A percentile compares a stretch with the other conserved stretches of the same genome.
These are phyloP conservation scores for Trypoxylus dichotomus DNA, from an alignment of 1,140 invertebrate species.

Conservation along the genomic window DNA sequence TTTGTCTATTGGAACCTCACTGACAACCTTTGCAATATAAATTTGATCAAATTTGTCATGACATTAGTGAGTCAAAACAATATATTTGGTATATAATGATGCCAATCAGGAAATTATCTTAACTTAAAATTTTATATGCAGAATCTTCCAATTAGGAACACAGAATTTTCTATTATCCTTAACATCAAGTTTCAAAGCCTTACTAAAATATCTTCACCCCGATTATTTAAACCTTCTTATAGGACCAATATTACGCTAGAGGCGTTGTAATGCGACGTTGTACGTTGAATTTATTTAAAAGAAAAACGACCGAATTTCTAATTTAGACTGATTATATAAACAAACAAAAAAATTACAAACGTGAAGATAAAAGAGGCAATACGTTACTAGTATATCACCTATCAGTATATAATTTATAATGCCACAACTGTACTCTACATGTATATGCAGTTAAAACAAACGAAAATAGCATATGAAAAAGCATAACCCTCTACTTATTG, in stretches of 20 bases:
- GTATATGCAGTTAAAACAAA: background rate
- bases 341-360: background rate
- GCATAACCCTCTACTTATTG: background rate
- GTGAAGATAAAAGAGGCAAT: background rate
- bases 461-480: background rate
- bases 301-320: background rate
- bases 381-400: background rate
- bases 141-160: too few relatives aligned
- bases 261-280: background rate
- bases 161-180: too few relatives aligned
- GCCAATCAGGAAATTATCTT: too few relatives aligned
- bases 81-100: too few relatives aligned
- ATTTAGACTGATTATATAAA: background rate
- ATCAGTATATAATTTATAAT: background rate
- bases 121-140: too few relatives aligned
- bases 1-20: too few relatives aligned
- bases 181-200: too few relatives aligned
- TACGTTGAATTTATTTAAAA: background rate
- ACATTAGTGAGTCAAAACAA: too few relatives aligned
- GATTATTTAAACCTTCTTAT: too few relatives aligned
- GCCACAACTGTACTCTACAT: background rate
- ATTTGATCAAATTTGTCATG: too few relatives aligned
- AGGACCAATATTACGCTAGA: background rate
- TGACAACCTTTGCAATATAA: too few relatives aligned
- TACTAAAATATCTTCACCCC: too few relatives aligned